Conservation (phyloP, 2,888 invertebrate species). For the Yponomeuta sedellus region DNA sequence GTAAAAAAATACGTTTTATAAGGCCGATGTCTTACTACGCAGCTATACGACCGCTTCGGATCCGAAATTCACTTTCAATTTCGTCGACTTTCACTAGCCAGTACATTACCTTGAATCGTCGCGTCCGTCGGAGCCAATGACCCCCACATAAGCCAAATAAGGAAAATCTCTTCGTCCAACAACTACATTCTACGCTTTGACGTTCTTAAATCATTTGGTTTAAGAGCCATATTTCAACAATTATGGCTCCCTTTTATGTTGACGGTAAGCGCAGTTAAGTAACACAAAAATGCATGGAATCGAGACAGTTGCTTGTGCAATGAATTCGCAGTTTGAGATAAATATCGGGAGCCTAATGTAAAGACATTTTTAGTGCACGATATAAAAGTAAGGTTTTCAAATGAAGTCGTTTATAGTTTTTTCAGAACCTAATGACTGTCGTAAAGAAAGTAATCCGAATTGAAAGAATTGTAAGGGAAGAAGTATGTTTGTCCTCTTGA, state of each 20-base stretch:
- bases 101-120: conserved; percentile 38
- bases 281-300: neutral
- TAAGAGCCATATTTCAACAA: neutral
- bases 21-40: neutral
- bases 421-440: neutral
- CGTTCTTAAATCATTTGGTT: neutral
- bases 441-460: neutral
- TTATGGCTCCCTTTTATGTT: no score
- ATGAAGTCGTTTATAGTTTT: neutral
- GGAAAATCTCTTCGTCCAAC: conserved; percentile 5
- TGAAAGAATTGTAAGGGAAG: neutral
- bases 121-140: conserved; percentile 36
- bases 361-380: neutral
- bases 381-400: neutral
- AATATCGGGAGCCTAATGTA: neutral
- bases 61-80: conserved; percentile 49
- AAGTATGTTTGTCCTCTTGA: no score
- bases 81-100: conserved; percentile 46
- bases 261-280: neutral
- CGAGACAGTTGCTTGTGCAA: neutral
- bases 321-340: neutral
- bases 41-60: conserved; percentile 25
- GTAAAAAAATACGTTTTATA: no score
- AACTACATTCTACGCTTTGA: neutral
- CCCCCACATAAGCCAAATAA: conserved; percentile 22